Base-by-base conservation (phyloP, 2,888 invertebrate species). In the Neocrepidodera transversa region DNA sequence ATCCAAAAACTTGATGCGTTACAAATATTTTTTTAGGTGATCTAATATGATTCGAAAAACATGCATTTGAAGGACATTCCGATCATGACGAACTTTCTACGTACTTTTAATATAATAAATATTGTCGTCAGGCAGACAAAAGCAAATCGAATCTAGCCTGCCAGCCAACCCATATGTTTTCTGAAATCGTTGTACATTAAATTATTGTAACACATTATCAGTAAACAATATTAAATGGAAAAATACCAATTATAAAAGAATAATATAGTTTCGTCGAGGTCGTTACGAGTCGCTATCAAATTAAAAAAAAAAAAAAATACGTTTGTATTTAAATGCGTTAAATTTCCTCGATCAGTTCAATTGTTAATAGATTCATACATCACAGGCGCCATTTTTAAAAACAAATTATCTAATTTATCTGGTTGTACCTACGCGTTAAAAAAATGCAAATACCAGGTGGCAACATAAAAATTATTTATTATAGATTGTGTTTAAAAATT, bases 141-240 rank as follows among this genome's bases (percentile, higher is more conserved):
- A 40, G 14, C 20, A 20, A 45, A 51, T 51, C 35, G 51, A 51
- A 28, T 26, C 43, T 30, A 35, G 30, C 45, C 45, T 48, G 48
- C 58, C 60, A 28, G 36, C 43, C 30, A 35, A 23, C 45, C 45
- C 51, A 52, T 60, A 63, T 64, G 64, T 64, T 64, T 64, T 64
- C 61, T 59, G 57, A 61, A 61, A 57, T 50, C 51, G 53, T 56
- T 61, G 54, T 64, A 58, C 54, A 59, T 51, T 61, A 57, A 42
- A 61, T 64, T 61, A 61, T 64, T 64, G 59, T 64, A 54, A 64
- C 59, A 59, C 53, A 45, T 60, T 62, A 65, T 65, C 62, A 65
- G 64, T 62, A 60, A 58, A 62, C 62, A 65, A 62, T 64, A 62
- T 60, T 56, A 62, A 62, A 62, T 60, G 64, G 62, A 65, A 65